These are phyloP conservation scores for Thereva unica DNA, from an alignment of 2,888 invertebrate genomes.

Conservation along the genomic window DNA sequence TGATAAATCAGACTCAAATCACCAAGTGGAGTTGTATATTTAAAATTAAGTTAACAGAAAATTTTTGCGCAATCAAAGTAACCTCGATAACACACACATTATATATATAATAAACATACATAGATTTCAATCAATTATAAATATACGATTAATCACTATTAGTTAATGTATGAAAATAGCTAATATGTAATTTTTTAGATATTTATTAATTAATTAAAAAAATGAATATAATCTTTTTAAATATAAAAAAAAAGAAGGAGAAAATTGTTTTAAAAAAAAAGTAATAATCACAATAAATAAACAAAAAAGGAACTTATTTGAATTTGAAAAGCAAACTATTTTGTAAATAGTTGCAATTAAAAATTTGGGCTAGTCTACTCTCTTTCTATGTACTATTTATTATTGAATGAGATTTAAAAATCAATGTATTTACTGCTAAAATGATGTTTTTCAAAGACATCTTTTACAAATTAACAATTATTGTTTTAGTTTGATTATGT, in stretches of 20 bases:
- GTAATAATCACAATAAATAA: constrained; percentile 4
- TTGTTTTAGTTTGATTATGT: too few relatives aligned
- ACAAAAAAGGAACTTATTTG: not conserved
- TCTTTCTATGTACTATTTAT: constrained; percentile 8
- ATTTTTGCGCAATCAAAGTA: too few relatives aligned
- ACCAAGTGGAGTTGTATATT: too few relatives aligned
- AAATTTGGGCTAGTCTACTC: constrained; percentile 6
- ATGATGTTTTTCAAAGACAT: too few relatives aligned
- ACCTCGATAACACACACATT: too few relatives aligned
- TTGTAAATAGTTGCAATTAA: constrained; percentile 17
- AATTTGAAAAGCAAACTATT: constrained; percentile 2
- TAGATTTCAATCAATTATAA: constrained; percentile 38
- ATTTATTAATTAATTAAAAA: constrained; percentile 38
- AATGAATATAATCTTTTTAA: constrained; percentile 22
- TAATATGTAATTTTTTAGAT: constrained; percentile 40
- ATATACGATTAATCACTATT: constrained; percentile 26
- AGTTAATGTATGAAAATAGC: constrained; percentile 39
- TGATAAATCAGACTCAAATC: too few relatives aligned
- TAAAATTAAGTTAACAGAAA: too few relatives aligned
- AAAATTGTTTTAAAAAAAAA: constrained; percentile 11
- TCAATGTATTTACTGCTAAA: not conserved
- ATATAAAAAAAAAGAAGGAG: not conserved
- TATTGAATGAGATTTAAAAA: not conserved
- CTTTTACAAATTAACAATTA: too few relatives aligned
- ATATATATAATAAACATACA: not conserved